Conservation (phyloP, 2,797 vertebrate genomes). For the Lycodopsis pacificus region DNA sequence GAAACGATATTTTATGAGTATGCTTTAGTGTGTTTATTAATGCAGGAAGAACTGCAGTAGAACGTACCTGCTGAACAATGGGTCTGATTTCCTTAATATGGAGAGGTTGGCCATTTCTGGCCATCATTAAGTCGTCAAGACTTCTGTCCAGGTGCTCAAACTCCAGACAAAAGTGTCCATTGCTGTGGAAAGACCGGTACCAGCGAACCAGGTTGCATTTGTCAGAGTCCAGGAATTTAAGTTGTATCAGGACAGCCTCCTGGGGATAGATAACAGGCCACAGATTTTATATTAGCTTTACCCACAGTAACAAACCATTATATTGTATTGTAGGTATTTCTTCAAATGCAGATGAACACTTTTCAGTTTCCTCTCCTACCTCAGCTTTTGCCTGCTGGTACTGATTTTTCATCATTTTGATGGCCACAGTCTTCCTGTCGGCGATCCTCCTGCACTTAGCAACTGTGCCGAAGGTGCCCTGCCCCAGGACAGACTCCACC, state of each 20-base stretch:
- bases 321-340: no score
- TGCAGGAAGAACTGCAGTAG: not conserved
- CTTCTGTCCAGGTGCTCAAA: conserved; percentile 38
- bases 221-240: not conserved
- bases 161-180: conserved; percentile 6
- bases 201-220: conserved; percentile 8
- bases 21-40: not conserved
- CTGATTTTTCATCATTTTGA: no score
- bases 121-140: conserved; percentile 21
- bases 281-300: not conserved
- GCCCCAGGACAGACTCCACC: no score
- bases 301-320: not conserved
- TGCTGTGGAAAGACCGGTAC: not conserved
- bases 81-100: conserved; percentile 6
- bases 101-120: not conserved
- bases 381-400: no score
- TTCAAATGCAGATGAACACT: not conserved
- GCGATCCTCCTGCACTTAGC: no score
- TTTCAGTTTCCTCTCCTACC: no score
- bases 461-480: no score
- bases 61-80: conserved; percentile 1
- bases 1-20: not conserved
- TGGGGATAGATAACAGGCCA: not conserved
- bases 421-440: no score
- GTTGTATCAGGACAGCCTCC: not conserved